phyloP scores from a whole-genome alignment of 2,113 vertebrate species.

The Caloenas nicobarica region DNA sequence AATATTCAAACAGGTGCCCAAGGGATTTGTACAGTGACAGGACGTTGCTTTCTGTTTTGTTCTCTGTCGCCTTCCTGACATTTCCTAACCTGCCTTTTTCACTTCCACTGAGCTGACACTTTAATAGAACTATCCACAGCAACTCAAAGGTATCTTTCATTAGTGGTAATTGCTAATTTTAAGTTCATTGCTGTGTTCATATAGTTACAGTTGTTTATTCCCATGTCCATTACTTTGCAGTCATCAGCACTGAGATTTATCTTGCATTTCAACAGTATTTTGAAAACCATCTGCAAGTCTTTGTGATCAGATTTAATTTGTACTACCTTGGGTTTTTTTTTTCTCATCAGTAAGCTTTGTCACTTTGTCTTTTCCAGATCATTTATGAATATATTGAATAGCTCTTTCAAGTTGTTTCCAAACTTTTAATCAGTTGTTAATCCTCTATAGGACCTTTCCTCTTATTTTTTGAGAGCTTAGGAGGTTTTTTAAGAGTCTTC shows the following conservation, averaged over 20 bases:
- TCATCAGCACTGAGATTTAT: neutral
- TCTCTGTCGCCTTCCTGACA: neutral
- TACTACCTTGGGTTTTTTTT: neutral
- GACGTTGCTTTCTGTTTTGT: neutral
- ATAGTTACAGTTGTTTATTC: neutral
- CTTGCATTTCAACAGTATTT: neutral
- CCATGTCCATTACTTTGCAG: neutral
- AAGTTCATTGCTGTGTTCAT: neutral
- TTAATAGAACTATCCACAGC: neutral
- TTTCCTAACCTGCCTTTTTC: neutral
- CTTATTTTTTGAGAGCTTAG: neutral
- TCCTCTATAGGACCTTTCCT: neutral
- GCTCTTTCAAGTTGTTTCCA: neutral
- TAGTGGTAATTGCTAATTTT: neutral
- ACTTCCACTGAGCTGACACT: neutral
- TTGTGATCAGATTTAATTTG: neutral
- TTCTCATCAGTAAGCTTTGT: neutral
- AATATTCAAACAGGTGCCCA: neutral
- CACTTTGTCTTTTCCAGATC: neutral
- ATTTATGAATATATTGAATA: neutral
- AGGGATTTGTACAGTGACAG: neutral
- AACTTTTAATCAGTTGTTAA: constrained; percentile 15
- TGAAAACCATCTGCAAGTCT: neutral
- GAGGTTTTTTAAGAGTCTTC: neutral
- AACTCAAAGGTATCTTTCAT: neutral